These are phyloP conservation scores for Poecile montanus DNA, from an alignment of 2,797 vertebrate species.

Conservation along the genomic window DNA sequence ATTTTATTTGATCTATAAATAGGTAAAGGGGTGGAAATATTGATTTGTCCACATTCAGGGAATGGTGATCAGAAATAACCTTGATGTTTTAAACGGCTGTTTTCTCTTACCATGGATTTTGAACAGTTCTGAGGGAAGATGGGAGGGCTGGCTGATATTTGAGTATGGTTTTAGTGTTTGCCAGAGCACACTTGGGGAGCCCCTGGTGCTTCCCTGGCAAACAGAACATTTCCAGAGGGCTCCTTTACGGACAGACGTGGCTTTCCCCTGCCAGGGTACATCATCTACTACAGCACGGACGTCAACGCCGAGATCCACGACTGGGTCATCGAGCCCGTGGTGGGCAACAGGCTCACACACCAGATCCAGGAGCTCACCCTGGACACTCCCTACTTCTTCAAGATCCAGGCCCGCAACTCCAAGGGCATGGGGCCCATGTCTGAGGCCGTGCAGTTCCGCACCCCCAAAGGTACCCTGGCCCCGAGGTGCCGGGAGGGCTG, in stretches of 20 bases:
- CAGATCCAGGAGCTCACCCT: slow-evolving; percentile 98
- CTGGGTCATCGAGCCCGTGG: slow-evolving; percentile 97
- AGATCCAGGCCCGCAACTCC: slow-evolving; percentile 97
- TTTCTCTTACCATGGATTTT: no score
- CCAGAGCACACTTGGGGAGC: background rate
- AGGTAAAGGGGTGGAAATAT: background rate
- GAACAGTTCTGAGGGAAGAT: background rate
- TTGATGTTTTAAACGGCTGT: background rate
- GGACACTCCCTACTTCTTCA: slow-evolving; percentile 97
- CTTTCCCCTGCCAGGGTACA: slow-evolving; percentile 84
- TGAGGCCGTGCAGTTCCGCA: slow-evolving; percentile 95
- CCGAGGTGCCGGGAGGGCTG: background rate
- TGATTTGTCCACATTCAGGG: background rate
- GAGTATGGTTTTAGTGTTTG: background rate
- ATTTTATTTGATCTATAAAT: background rate
- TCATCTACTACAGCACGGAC: slow-evolving; percentile 98
- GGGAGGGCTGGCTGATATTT: background rate
- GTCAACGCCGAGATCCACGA: slow-evolving; percentile 96
- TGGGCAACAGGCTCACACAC: slow-evolving; percentile 95
- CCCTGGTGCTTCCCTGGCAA: background rate
- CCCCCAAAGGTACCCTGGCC: slow-evolving; percentile 88
- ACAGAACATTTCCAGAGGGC: no score
- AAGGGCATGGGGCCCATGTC: slow-evolving; percentile 99
- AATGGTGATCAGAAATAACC: background rate
- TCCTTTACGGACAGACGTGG: no score